A percentile compares a stretch with the other conserved stretches of the same genome.
phyloP scores from a whole-genome alignment of 1,140 invertebrate genomes.

The Hesperophylax magnus region DNA sequence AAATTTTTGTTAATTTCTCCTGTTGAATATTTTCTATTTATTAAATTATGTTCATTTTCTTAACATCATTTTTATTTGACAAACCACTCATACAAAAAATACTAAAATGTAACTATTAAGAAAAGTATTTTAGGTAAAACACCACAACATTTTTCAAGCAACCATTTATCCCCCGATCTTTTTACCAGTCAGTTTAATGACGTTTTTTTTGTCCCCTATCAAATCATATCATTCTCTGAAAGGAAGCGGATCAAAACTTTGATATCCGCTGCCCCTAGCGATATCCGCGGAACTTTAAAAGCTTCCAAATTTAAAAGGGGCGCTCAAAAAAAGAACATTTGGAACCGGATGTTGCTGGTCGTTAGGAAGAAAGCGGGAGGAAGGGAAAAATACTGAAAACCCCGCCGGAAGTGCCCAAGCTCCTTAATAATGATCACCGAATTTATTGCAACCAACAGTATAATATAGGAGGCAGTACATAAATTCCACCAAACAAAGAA shows the following conservation, averaged over 20 bases:
- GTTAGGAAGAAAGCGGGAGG: constrained; percentile 16
- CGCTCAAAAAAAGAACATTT: constrained; percentile 37
- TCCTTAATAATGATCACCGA: constrained; percentile 32
- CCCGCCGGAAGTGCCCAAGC: constrained; percentile 13
- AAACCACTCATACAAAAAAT: too few relatives aligned
- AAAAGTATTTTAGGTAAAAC: too few relatives aligned
- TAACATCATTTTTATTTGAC: too few relatives aligned
- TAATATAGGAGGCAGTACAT: neutral
- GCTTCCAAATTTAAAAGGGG: constrained; percentile 34
- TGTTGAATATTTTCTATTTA: too few relatives aligned
- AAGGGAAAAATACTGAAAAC: constrained; percentile 16
- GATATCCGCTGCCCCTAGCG: neutral
- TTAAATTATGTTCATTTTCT: too few relatives aligned
- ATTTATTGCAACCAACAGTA: constrained; percentile 27
- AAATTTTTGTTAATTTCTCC: too few relatives aligned
- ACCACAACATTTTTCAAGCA: too few relatives aligned
- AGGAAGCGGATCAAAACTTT: neutral
- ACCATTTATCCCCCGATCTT: too few relatives aligned
- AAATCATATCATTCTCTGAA: too few relatives aligned
- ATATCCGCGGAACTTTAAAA: neutral
- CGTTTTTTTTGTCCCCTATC: too few relatives aligned
- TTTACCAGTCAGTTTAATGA: too few relatives aligned
- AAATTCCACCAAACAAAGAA: neutral
- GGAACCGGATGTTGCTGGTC: constrained; percentile 33
- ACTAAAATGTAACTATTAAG: too few relatives aligned